These are phyloP conservation scores for Nyctibius grandis DNA, from an alignment of 2,797 vertebrate genomes.

Conservation along the genomic window DNA sequence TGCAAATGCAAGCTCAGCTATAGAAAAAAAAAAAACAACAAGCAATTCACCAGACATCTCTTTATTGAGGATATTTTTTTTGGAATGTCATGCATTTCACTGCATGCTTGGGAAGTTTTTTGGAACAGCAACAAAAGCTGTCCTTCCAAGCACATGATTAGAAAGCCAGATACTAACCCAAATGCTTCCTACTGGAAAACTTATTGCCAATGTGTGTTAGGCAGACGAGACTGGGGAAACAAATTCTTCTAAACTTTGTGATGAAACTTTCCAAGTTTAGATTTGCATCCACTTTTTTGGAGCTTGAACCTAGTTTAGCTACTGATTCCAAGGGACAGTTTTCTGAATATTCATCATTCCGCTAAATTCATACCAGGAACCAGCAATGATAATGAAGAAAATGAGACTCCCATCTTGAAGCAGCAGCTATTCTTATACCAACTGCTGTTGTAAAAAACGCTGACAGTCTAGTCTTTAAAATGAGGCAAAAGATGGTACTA, in stretches of 20 bases:
- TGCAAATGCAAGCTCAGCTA: neutral
- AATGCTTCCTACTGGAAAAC: neutral
- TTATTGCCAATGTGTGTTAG: neutral
- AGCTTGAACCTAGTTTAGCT: neutral
- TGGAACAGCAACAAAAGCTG: conserved; percentile 1
- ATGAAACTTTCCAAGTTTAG: neutral
- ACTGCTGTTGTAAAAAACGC: neutral
- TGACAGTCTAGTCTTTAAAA: neutral
- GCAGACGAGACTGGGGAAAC: neutral
- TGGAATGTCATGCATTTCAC: neutral
- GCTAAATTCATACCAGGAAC: neutral
- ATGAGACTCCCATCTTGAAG: neutral
- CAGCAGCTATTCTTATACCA: neutral
- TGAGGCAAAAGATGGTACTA: neutral
- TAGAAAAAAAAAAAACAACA: neutral
- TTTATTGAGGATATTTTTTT: neutral
- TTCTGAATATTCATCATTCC: neutral
- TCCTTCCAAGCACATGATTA: neutral
- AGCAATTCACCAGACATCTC: neutral
- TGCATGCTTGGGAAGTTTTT: neutral
- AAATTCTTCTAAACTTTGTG: neutral
- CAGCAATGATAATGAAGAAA: neutral
- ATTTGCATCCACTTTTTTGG: neutral
- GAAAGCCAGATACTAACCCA: neutral
- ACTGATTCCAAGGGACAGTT: neutral